Conservation (phyloP, 2,797 vertebrate species). For the Xerus rutilus region DNA sequence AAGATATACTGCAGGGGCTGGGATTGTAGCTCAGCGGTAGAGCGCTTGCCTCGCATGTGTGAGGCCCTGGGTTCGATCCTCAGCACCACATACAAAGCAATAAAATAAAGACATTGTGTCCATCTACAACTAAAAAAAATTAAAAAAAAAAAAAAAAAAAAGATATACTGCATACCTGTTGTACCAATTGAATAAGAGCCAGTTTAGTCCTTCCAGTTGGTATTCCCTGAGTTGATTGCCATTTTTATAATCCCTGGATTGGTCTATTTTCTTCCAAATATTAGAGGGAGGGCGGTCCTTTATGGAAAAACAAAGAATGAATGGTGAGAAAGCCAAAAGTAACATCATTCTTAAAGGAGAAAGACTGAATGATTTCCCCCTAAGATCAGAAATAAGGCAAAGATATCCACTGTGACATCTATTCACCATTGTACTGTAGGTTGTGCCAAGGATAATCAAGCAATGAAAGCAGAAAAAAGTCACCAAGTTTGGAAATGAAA, state of each 20-base stretch:
- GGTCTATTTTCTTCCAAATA: constrained; percentile 98
- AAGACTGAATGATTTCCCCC: background rate
- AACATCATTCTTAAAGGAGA: background rate
- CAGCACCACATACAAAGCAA: too few relatives aligned
- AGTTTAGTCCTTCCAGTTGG: constrained; percentile 99
- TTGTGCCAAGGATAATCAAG: background rate
- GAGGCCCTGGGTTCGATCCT: too few relatives aligned
- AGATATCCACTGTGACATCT: background rate
- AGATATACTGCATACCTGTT: constrained; percentile 92
- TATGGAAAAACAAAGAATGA: constrained; percentile 71
- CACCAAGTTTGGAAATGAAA: background rate
- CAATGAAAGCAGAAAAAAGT: background rate
- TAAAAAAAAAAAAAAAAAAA: too few relatives aligned
- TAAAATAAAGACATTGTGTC: too few relatives aligned
- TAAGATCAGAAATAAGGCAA: constrained; percentile 19
- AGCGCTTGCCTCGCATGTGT: too few relatives aligned
- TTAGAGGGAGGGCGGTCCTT: constrained; percentile 97
- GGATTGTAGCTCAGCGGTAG: too few relatives aligned
- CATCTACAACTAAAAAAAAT: too few relatives aligned
- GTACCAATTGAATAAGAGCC: constrained; percentile 99
- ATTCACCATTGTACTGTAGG: background rate
- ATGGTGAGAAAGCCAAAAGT: constrained; percentile 22
- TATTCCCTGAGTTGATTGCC: constrained; percentile 99
- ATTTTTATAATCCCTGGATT: constrained; percentile 97
- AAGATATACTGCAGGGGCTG: constrained; percentile 68